Percentiles rank a stretch among this genome's conserved stretches.
These are phyloP conservation scores for Siniperca scherzeri DNA, from an alignment of 2,797 vertebrate genomes.

Conservation along the genomic window DNA sequence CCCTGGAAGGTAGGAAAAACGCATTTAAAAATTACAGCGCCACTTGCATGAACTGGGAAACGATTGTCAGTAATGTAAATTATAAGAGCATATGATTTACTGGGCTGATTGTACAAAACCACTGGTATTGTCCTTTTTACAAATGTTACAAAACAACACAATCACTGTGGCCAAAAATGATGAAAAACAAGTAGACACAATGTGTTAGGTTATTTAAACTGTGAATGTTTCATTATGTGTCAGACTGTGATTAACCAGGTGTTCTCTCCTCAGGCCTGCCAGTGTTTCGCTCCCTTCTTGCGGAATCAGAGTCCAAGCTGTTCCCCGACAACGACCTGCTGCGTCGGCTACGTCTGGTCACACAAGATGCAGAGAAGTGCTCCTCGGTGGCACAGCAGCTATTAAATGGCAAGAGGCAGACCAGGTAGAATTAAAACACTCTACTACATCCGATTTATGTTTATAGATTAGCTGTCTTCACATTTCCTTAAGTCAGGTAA, in stretches of 20 bases:
- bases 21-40: not conserved
- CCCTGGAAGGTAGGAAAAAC: not conserved
- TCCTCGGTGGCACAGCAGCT: conserved; percentile 94
- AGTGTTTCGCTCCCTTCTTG: conserved; percentile 91
- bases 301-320: conserved; percentile 89
- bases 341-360: conserved; percentile 91
- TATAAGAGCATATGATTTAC: not conserved
- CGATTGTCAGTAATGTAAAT: not conserved
- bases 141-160: not conserved
- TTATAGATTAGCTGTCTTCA: not conserved
- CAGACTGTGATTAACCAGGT: conserved; percentile 15
- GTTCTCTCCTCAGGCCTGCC: conserved; percentile 85
- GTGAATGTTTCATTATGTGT: not conserved
- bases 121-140: not conserved
- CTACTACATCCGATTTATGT: not conserved
- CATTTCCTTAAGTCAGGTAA: not conserved
- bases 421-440: conserved; percentile 84
- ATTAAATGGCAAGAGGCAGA: conserved; percentile 94
- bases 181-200: not conserved
- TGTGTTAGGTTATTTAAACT: not conserved
- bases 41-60: not conserved
- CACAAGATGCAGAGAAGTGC: conserved; percentile 95
- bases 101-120: not conserved
- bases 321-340: conserved; percentile 96
- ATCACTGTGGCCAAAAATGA: not conserved